These are phyloP conservation scores for Mus pahari DNA, from an alignment of 2,113 vertebrate genomes.

Conservation along the genomic window DNA sequence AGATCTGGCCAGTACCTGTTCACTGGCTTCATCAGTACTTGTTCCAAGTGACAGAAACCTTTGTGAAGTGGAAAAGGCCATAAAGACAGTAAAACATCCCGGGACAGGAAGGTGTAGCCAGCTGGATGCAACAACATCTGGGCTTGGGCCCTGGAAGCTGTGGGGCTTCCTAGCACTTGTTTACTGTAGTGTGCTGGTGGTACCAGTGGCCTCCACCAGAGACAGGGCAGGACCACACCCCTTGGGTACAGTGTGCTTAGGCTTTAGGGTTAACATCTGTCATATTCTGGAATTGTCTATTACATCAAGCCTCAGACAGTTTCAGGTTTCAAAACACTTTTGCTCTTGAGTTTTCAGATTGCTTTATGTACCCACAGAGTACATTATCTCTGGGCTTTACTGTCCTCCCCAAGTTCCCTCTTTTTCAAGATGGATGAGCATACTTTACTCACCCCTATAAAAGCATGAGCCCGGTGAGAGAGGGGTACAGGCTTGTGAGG, in stretches of 20 bases:
- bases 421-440: background rate
- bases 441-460: background rate
- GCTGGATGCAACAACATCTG: background rate
- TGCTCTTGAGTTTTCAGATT: no score
- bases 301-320: background rate
- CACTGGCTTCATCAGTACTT: background rate
- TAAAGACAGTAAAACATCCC: no score
- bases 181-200: background rate
- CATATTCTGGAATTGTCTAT: background rate
- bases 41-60: background rate
- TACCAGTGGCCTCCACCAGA: background rate
- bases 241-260: rapidly evolving
- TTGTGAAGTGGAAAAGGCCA: background rate
- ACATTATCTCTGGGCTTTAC: background rate
- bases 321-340: background rate
- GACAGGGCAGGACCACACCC: background rate
- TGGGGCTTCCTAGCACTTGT: background rate
- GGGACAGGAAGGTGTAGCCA: rapidly evolving
- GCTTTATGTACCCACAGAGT: rapidly evolving
- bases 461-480: rapidly evolving
- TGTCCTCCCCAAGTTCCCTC: background rate
- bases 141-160: no score
- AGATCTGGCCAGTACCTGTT: background rate
- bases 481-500: background rate
- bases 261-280: background rate